These are phyloP conservation scores for pig (Sus scrofa) DNA, from an alignment of 2,113 vertebrate species.

Conservation along the genomic window DNA sequence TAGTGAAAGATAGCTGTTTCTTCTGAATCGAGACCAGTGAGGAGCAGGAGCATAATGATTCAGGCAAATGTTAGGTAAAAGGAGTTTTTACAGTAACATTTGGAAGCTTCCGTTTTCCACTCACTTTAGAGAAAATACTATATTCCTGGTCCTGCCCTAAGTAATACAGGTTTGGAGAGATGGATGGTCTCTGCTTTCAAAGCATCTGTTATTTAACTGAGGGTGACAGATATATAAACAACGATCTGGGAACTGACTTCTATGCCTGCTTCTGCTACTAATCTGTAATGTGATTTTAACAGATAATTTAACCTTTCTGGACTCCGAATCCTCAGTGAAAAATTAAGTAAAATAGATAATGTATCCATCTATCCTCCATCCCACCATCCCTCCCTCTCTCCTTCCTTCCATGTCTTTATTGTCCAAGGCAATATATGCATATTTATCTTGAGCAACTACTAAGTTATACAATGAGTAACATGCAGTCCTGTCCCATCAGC, in stretches of 20 bases:
- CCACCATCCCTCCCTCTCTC: neutral
- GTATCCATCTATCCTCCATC: neutral
- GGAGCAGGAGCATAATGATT: neutral
- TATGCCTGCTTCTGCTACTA: slow-evolving; percentile 8
- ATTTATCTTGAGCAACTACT: neutral
- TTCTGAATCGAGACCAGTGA: neutral
- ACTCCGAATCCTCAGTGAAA: neutral
- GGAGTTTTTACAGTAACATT: slow-evolving; percentile 9
- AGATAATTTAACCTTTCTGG: slow-evolving; percentile 35
- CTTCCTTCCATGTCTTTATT: neutral
- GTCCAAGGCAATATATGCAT: neutral
- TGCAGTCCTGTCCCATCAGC: neutral
- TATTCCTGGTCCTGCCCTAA: neutral
- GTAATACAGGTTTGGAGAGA: neutral
- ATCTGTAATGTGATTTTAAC: neutral
- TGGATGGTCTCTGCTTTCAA: neutral
- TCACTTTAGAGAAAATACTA: slow-evolving; percentile 30
- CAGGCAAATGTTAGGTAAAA: neutral
- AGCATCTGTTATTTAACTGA: slow-evolving; percentile 14
- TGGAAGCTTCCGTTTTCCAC: neutral
- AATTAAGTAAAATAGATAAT: slow-evolving; percentile 37
- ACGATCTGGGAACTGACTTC: neutral
- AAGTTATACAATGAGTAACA: neutral
- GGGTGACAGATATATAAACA: slow-evolving; percentile 34
- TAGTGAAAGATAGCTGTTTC: neutral